Base-by-base conservation (phyloP, 2,888 invertebrate species). In the Apotomis turbidana region DNA sequence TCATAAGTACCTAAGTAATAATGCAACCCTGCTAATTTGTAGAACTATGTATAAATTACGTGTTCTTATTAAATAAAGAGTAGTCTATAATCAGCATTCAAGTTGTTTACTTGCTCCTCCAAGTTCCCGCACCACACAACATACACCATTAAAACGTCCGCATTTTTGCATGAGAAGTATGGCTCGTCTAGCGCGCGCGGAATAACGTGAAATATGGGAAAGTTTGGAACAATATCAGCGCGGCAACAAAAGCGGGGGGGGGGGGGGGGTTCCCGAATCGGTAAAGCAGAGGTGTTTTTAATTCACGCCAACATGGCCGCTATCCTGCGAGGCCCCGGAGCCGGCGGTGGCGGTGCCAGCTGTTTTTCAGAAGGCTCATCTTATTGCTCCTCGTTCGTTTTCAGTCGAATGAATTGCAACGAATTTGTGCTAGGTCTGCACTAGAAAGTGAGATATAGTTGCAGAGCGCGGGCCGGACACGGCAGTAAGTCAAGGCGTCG, bases 221-320 rank as follows among this genome's bases (percentile, higher is more conserved):
- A 67, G 67, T 61, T 71, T 58, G 71, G 57, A 61, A 71, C 67
- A 71, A 71, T 71, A 67, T 71, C 61, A 38, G 38, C 68, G 68
- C 62, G 51, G 63, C 58, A 52, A 70, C 63, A 70, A 70, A 52
- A 13, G 63, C 63, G 8, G 9, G 46, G 54, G 13, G 8, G 49
- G 9, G 44, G 60, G 55, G 12, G 27, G 61, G 27, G 27, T 2
- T 27, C 27, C 27, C 27, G 41, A 13, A 49, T 49, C 10, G 54
- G 44, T 12, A 46, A 44, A 36, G 13, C 49, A 54, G 49, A 60
- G 60, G 66, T 49, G 49, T 71, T 71, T 71, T 71, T 61, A 67
- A 67, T 55, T 55, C 36, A 13, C 41, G 55, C 61, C 36, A 66
- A 41, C 64, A 59, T 36, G 52, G 55, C 63, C 55, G 55, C 46